These are phyloP conservation scores for Chamaetylas fuelleborni DNA, from an alignment of 2,113 vertebrate genomes.

Conservation along the genomic window DNA sequence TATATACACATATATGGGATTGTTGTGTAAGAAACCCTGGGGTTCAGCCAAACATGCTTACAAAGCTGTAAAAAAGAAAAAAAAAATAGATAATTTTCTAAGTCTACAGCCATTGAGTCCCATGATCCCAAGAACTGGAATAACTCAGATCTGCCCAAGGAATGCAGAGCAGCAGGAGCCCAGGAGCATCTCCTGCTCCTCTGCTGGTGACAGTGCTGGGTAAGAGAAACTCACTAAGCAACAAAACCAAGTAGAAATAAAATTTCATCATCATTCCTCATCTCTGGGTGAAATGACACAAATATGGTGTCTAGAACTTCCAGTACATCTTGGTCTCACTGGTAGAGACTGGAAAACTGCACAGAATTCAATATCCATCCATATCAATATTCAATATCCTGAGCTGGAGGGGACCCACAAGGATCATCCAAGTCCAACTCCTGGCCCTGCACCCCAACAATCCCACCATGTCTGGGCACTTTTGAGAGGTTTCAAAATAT, in stretches of 20 bases:
- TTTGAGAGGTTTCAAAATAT: not conserved
- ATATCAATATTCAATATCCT: too few relatives aligned
- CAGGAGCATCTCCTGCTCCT: not conserved
- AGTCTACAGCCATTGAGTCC: not conserved
- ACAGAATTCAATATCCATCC: not conserved
- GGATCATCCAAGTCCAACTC: not conserved
- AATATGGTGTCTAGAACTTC: not conserved
- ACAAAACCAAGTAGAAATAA: not conserved
- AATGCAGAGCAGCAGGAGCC: not conserved
- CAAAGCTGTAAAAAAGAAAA: constrained; percentile 2
- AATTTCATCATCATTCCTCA: not conserved
- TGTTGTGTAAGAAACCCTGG: not conserved
- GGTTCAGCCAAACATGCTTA: constrained; percentile 50
- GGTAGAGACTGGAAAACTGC: not conserved
- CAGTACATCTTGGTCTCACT: not conserved
- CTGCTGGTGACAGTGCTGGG: not conserved
- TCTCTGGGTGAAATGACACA: not conserved
- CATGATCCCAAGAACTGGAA: not conserved
- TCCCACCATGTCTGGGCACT: not conserved
- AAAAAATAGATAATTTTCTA: not conserved
- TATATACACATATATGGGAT: not conserved
- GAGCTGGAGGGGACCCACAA: not conserved
- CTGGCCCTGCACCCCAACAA: not conserved
- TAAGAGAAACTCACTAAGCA: not conserved
- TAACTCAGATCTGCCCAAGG: not conserved